These are phyloP conservation scores for Pseudolaguvia tuberculata DNA, from an alignment of 2,113 vertebrate genomes.

Conservation along the genomic window DNA sequence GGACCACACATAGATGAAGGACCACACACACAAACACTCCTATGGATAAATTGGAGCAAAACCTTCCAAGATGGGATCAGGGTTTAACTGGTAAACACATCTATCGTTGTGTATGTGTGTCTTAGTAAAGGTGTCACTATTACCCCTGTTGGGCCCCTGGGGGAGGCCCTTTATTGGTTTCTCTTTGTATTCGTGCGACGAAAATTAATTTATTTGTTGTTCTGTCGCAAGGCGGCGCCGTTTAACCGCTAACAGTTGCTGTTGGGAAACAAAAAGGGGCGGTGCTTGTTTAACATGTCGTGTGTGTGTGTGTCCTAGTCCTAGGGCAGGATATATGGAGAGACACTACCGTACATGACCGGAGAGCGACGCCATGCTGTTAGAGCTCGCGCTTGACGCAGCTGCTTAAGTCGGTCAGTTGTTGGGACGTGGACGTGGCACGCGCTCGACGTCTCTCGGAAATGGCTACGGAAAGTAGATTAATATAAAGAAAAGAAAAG, in stretches of 20 bases:
- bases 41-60: too few species aligned
- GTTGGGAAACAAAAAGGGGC: constrained; percentile 17
- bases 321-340: constrained; percentile 43
- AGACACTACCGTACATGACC: constrained; percentile 5
- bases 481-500: background rate
- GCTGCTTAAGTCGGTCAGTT: constrained; percentile 8
- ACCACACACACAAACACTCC: too few species aligned
- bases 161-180: too few species aligned
- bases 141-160: too few species aligned
- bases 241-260: constrained; percentile 1
- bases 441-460: background rate
- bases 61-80: too few species aligned
- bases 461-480: constrained; percentile 39
- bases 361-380: constrained; percentile 24
- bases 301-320: background rate
- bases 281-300: background rate
- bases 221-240: too few species aligned
- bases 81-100: too few species aligned
- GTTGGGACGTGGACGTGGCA: constrained; percentile 43
- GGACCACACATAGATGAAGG: too few species aligned
- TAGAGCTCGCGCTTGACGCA: constrained; percentile 10
- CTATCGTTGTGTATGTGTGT: too few species aligned
- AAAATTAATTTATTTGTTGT: too few species aligned
- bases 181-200: too few species aligned
- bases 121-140: too few species aligned